A percentile compares a stretch with the other conserved stretches of the same genome.
phyloP scores from a whole-genome alignment of 2,888 invertebrate genomes.

The Nomada hirtipes region DNA sequence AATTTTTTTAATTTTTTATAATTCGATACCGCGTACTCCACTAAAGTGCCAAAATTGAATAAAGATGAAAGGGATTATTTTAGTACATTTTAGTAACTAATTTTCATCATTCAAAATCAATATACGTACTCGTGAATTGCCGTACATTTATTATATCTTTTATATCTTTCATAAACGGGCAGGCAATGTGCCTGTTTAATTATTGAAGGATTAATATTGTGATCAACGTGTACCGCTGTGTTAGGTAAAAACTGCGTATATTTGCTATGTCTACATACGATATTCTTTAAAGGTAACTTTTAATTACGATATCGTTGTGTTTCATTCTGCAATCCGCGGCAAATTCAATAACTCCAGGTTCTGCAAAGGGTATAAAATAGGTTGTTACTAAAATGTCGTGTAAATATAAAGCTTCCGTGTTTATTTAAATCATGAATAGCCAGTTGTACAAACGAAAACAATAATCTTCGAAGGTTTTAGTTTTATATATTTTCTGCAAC shows the following conservation, averaged over 20 bases:
- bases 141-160: conserved; percentile 29
- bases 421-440: conserved; percentile 28
- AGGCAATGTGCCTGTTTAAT: conserved; percentile 21
- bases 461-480: conserved; percentile 34
- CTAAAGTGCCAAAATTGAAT: conserved; percentile 66
- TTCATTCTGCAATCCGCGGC: background rate
- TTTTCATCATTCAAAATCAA: background rate
- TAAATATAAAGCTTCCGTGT: conserved; percentile 26
- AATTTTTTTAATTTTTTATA: conserved; percentile 24
- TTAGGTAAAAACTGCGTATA: conserved; percentile 5
- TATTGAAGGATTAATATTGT: conserved; percentile 37
- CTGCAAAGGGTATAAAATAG: background rate
- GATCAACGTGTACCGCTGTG: conserved; percentile 24
- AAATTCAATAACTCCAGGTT: background rate
- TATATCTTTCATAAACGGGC: background rate
- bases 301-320: background rate
- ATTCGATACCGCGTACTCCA: conserved; percentile 51
- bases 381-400: background rate
- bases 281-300: background rate
- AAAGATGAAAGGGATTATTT: conserved; percentile 50
- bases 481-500: conserved; percentile 25
- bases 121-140: conserved; percentile 14
- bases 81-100: conserved; percentile 30
- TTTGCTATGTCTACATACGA: conserved; percentile 7
- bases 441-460: conserved; percentile 29